These are phyloP conservation scores for Pica pica DNA, from an alignment of 2,113 vertebrate genomes.

Conservation along the genomic window DNA sequence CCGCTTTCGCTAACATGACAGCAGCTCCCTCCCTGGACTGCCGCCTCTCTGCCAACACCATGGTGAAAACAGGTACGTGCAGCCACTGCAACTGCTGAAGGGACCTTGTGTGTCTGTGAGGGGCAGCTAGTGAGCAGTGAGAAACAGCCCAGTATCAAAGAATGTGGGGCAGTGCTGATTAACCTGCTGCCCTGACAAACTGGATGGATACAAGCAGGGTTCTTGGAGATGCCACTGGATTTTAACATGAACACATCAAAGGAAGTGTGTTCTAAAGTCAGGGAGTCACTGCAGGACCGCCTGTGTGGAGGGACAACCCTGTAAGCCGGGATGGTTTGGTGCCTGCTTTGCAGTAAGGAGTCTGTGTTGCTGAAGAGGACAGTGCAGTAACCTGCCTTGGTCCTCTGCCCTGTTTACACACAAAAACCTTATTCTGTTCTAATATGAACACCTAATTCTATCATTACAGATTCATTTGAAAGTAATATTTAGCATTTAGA, in stretches of 20 bases:
- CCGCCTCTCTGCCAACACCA: constrained; percentile 85
- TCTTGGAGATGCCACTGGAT: background rate
- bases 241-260: fast-evolving
- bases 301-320: fast-evolving
- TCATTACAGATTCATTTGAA: background rate
- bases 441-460: background rate
- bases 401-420: background rate
- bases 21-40: constrained; percentile 81
- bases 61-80: constrained; percentile 89
- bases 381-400: background rate
- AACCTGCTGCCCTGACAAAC: background rate
- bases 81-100: fast-evolving
- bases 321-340: fast-evolving
- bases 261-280: background rate
- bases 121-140: background rate
- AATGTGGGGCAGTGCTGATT: fast-evolving
- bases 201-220: fast-evolving
- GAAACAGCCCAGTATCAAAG: background rate
- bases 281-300: background rate
- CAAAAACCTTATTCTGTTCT: background rate
- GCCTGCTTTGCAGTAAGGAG: background rate
- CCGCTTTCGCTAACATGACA: constrained; percentile 73
- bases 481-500: background rate
- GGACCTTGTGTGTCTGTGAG: background rate
- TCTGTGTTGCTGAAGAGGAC: background rate